A percentile compares a stretch with the other conserved stretches of the same genome.
Evolutionary conservation across 2,888 invertebrate species (phyloP).

Genomic region (Drosophila borealis): DNA sequence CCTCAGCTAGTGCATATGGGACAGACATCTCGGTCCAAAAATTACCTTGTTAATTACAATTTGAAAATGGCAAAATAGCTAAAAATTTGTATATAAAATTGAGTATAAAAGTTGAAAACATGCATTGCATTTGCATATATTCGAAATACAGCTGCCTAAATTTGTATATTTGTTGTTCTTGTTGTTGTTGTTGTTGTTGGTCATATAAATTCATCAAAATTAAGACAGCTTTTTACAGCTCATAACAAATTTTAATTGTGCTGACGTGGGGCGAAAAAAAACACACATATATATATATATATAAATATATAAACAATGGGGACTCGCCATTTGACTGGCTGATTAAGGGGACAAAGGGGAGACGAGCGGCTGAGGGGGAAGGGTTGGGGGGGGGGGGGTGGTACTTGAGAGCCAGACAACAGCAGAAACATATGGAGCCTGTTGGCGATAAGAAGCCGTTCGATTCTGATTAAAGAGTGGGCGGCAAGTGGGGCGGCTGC

Average conservation of each 20-base stretch:
- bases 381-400: neutral
- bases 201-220: slow-evolving; percentile 76
- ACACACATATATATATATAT: neutral
- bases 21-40: slow-evolving; percentile 14
- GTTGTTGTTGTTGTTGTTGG: slow-evolving; percentile 31
- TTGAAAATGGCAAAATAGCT: slow-evolving; percentile 40
- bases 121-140: slow-evolving; percentile 41
- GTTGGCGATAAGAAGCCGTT: slow-evolving; percentile 44
- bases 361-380: neutral
- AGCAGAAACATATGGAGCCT: slow-evolving; percentile 37
- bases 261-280: slow-evolving; percentile 53
- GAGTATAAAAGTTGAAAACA: neutral
- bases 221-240: slow-evolving; percentile 77
- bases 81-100: slow-evolving; percentile 19
- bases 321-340: slow-evolving; percentile 1
- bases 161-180: slow-evolving; percentile 12
- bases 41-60: slow-evolving; percentile 46
- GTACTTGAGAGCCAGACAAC: slow-evolving; percentile 4
- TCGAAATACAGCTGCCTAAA: too few relatives aligned
- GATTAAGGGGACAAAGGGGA: neutral
- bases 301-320: neutral
- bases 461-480: slow-evolving; percentile 49
- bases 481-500: slow-evolving; percentile 8
- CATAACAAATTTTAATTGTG: slow-evolving; percentile 71
- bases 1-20: slow-evolving; percentile 4